Conservation (phyloP, 2,888 invertebrate species). For the Aspidiotus rigidus region DNA sequence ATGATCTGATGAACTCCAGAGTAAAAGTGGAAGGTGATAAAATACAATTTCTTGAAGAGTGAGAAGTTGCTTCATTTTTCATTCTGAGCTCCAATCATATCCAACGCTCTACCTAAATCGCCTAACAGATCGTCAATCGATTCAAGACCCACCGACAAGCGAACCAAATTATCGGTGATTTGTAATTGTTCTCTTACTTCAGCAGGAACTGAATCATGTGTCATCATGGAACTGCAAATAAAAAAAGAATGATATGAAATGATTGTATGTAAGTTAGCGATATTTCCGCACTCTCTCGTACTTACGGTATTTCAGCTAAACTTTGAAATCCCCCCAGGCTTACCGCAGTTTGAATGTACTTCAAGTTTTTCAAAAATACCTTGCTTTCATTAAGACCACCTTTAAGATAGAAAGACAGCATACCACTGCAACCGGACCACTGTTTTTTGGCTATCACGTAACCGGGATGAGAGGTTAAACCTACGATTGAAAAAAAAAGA, state of each 20-base stretch:
- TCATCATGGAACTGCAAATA: constrained; percentile 69
- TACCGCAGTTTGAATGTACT: constrained; percentile 79
- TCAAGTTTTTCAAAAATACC: constrained; percentile 63
- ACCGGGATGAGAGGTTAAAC: constrained; percentile 77
- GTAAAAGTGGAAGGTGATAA: too few species aligned
- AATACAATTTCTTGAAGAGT: too few species aligned
- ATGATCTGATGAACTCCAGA: too few species aligned
- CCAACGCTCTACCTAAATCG: constrained; percentile 67
- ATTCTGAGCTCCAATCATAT: too few species aligned
- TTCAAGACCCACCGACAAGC: constrained; percentile 86
- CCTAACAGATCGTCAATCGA: constrained; percentile 71
- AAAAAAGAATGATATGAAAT: not conserved
- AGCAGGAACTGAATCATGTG: constrained; percentile 81
- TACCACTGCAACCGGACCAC: constrained; percentile 79
- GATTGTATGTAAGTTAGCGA: not conserved
- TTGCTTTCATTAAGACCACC: constrained; percentile 64
- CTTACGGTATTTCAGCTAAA: constrained; percentile 86
- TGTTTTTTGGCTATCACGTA: constrained; percentile 69
- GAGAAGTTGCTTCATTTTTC: too few species aligned
- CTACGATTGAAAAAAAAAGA: constrained; percentile 42
- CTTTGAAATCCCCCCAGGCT: constrained; percentile 94
- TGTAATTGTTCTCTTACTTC: constrained; percentile 62
- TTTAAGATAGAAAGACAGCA: constrained; percentile 78
- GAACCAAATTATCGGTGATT: constrained; percentile 72
- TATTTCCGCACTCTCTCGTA: constrained; percentile 38